These are phyloP conservation scores for Strigamia transsilvanica DNA, from an alignment of 2,888 invertebrate species.

Conservation along the genomic window DNA sequence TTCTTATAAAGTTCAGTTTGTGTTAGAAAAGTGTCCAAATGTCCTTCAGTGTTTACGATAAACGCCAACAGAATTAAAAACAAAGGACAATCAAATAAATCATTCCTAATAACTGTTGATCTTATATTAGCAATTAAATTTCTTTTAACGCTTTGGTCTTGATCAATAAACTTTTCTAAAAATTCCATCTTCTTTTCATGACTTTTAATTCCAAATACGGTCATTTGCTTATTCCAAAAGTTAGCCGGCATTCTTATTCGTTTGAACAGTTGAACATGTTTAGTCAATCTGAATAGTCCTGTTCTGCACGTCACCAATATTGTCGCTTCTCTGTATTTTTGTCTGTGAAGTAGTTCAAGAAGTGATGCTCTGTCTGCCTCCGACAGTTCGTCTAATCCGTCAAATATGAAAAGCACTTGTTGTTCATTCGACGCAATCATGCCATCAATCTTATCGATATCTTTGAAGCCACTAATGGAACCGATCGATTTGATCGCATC, in stretches of 20 bases:
- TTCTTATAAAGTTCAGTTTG: background rate
- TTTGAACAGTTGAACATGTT: background rate
- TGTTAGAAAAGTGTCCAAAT: background rate
- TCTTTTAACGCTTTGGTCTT: background rate
- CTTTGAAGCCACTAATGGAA: background rate
- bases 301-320: background rate
- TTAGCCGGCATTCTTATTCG: too few relatives aligned
- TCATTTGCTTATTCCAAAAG: background rate
- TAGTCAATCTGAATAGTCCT: background rate
- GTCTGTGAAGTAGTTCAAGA: background rate
- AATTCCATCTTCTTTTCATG: background rate
- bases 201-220: background rate
- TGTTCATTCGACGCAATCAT: background rate
- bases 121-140: background rate
- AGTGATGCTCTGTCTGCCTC: background rate
- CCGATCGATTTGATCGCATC: background rate
- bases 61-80: constrained; percentile 24
- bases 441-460: background rate
- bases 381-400: background rate
- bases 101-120: background rate
- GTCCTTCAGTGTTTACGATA: background rate
- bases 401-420: background rate
- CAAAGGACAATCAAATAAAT: background rate
- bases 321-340: background rate
- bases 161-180: background rate